Percentiles rank a stretch among this genome's conserved stretches.
phyloP scores from a whole-genome alignment of 2,888 invertebrate species.

The Lissonota sp. region DNA sequence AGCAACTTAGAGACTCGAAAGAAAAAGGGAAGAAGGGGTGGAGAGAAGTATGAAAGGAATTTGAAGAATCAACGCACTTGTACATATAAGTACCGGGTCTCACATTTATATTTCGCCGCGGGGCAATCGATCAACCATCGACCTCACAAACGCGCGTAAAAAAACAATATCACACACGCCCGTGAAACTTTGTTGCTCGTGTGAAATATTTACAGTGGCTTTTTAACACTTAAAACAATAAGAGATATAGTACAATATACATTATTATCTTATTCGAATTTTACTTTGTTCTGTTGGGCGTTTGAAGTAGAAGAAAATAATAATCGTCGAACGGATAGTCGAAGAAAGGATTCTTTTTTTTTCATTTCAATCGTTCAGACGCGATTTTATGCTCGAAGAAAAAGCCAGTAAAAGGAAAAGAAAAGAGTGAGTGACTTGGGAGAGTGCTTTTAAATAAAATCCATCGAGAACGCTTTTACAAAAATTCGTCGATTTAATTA shows the following conservation, averaged over 20 bases:
- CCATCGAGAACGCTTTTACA: too few species aligned
- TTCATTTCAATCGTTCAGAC: conserved; percentile 13
- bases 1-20: neutral
- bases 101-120: conserved; percentile 53
- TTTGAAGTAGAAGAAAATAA: conserved; percentile 26
- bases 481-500: too few species aligned
- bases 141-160: neutral
- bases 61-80: conserved; percentile 18
- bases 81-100: conserved; percentile 54
- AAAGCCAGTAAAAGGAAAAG: neutral
- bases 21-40: neutral
- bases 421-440: conserved; percentile 11
- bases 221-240: conserved; percentile 55
- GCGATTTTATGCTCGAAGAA: conserved; percentile 17
- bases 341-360: conserved; percentile 36
- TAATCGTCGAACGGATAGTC: conserved; percentile 25
- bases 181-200: conserved; percentile 15
- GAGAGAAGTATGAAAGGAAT: neutral
- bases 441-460: neutral
- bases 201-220: conserved; percentile 66
- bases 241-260: conserved; percentile 65
- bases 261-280: conserved; percentile 44
- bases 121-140: conserved; percentile 45
- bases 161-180: conserved; percentile 5
- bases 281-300: conserved; percentile 15